phyloP scores from a whole-genome alignment of 2,113 vertebrate genomes.

The Paralichthys olivaceus region DNA sequence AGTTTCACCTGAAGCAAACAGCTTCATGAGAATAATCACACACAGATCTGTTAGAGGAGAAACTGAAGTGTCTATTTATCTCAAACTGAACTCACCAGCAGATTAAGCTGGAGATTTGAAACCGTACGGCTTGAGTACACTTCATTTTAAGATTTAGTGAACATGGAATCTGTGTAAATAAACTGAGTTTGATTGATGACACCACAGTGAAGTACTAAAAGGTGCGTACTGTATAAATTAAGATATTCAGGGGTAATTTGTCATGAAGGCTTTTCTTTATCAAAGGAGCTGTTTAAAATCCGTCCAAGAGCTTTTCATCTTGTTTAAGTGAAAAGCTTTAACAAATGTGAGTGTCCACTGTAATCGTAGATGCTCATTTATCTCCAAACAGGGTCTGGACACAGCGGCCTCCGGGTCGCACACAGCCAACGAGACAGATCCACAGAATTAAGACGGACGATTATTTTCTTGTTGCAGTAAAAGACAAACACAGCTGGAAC shows the following conservation, averaged over 20 bases:
- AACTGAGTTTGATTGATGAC: background rate
- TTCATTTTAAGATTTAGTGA: background rate
- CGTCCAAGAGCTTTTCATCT: background rate
- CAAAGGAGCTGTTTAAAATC: too few species aligned
- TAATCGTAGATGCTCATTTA: background rate
- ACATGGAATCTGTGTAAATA: background rate
- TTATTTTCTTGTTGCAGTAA: too few species aligned
- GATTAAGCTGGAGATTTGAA: background rate
- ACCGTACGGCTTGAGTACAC: too few species aligned
- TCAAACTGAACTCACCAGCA: background rate
- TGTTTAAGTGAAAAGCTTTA: slow-evolving; percentile 1
- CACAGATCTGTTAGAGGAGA: too few species aligned
- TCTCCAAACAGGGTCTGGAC: background rate
- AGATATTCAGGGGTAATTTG: background rate
- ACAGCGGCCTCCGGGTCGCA: background rate
- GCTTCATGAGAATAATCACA: too few species aligned
- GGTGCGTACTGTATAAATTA: background rate
- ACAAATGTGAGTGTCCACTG: background rate
- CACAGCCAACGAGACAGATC: too few species aligned
- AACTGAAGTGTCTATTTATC: too few species aligned
- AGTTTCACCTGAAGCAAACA: too few species aligned
- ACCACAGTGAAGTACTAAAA: too few species aligned
- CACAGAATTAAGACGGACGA: background rate
- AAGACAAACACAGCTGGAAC: too few species aligned
- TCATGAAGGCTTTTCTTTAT: background rate